Evolutionary conservation across 2,113 vertebrate genomes (phyloP), one percentile per base, ranked within the genome.

Genomic region (Apistogramma diplotaenia): DNA sequence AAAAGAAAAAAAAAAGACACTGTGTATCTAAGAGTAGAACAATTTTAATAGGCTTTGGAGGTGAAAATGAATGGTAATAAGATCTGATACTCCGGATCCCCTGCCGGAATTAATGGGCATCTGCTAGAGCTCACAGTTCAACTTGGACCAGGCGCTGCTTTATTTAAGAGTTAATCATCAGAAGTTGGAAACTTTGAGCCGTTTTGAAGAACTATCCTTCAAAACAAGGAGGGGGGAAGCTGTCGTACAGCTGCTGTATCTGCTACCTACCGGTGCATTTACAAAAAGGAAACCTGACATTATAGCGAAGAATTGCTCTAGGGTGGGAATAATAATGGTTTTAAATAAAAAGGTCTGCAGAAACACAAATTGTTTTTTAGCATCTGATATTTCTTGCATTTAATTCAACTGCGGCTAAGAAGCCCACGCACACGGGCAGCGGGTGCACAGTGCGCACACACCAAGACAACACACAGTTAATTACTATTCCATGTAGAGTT

Each of bases 1-100:
- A 35, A 23, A 70, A 55, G 21, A 3, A 56, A 55, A 85, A 76
- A 61, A 78, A 18, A 57, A 58, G 31, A 62, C 77, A 21, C 54
- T 76, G 75, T 87, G 78, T 35, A 65, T 78, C 35, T 23, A 73
- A 80, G 60, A 87, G 85, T 78, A 73, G 56, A 76, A 85, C 78
- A 49, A 74, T 82, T 90, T 90, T 91, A 91, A 90, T 89, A 82
- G 61, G 88, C 58, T 86, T 85, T 82, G 73, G 85, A 82, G 83
- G 86, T 87, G 62, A 75, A 85, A 90, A 89, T 87, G 83, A 86
- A 85, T 87, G 76, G 65, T 87, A 89, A 89, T 89, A 86, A 51
- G 83, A 89, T 85, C 58, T 78, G 85, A 89, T 86, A 71, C 54
- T 56, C 40, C 15, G 2, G 65, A 82, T 87, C 87, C 84, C 79